Conservation (phyloP, 2,888 invertebrate species). For the Galerucella calmariensis region DNA sequence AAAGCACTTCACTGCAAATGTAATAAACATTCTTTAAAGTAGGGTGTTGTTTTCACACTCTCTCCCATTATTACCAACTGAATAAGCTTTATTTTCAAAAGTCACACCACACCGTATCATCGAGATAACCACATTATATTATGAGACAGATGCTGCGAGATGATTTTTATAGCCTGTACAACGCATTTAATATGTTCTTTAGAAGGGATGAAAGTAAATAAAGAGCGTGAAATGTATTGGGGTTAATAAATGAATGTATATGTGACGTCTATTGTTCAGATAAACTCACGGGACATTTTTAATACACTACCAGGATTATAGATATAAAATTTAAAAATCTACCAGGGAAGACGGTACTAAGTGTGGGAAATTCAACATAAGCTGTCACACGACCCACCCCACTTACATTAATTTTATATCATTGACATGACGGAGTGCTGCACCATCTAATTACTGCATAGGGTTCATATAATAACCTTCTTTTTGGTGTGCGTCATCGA, state of each 20-base stretch:
- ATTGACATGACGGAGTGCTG: too few relatives aligned
- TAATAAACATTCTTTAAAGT: not conserved
- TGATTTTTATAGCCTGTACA: not conserved
- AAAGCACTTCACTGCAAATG: not conserved
- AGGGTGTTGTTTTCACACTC: not conserved
- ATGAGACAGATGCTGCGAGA: constrained; percentile 23
- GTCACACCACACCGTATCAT: not conserved
- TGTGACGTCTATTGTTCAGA: not conserved
- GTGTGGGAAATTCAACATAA: too few relatives aligned
- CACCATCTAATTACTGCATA: too few relatives aligned
- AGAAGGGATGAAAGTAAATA: not conserved
- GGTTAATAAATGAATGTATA: not conserved
- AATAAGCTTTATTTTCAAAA: not conserved
- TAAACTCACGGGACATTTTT: not conserved
- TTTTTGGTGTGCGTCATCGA: too few relatives aligned
- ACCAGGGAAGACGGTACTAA: too few relatives aligned
- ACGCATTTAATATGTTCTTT: not conserved
- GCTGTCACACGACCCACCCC: too few relatives aligned
- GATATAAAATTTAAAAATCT: too few relatives aligned
- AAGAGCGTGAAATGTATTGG: not conserved
- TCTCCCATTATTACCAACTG: not conserved
- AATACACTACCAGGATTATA: not conserved
- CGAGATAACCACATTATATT: constrained; percentile 22
- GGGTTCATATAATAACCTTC: too few relatives aligned
- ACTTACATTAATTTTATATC: too few relatives aligned